Conservation (phyloP, 2,797 vertebrate species). For the Danio jaintianensis region DNA sequence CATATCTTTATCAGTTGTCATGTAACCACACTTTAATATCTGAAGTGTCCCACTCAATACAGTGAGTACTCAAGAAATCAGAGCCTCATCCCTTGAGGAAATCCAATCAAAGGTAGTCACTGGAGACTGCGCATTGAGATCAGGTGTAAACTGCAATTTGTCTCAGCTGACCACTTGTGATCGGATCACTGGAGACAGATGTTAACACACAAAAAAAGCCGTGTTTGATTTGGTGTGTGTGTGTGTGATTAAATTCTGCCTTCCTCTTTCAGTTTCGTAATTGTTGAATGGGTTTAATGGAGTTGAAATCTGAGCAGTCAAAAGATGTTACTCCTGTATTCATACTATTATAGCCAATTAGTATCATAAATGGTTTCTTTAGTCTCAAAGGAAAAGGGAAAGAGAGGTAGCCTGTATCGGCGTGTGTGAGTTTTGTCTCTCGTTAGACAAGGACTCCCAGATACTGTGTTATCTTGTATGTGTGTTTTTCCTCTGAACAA, state of each 20-base stretch:
- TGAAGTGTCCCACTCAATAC: background rate
- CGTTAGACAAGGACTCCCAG: background rate
- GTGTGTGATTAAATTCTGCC: background rate
- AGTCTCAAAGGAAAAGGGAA: slow-evolving; percentile 16
- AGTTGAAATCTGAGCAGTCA: slow-evolving; percentile 18
- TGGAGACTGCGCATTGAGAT: slow-evolving; percentile 15
- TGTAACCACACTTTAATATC: background rate
- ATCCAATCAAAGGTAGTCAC: slow-evolving; percentile 8
- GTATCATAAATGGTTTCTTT: slow-evolving; percentile 12
- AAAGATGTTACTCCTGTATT: background rate
- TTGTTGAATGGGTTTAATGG: slow-evolving; percentile 18
- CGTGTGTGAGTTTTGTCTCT: background rate
- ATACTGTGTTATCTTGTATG: slow-evolving; percentile 12
- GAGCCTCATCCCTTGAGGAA: slow-evolving; percentile 2
- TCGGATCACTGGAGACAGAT: background rate
- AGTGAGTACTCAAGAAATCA: background rate
- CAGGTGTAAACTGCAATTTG: slow-evolving; percentile 16
- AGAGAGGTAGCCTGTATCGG: background rate
- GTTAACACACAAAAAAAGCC: slow-evolving; percentile 24
- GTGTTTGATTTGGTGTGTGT: background rate
- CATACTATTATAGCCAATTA: slow-evolving; percentile 38
- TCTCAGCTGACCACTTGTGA: slow-evolving; percentile 6
- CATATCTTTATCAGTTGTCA: background rate
- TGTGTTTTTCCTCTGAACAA: slow-evolving; percentile 13
- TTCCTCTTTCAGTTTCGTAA: background rate